Conservation (phyloP, 2,797 vertebrate species). For the Chaenodraco wilsoni region DNA sequence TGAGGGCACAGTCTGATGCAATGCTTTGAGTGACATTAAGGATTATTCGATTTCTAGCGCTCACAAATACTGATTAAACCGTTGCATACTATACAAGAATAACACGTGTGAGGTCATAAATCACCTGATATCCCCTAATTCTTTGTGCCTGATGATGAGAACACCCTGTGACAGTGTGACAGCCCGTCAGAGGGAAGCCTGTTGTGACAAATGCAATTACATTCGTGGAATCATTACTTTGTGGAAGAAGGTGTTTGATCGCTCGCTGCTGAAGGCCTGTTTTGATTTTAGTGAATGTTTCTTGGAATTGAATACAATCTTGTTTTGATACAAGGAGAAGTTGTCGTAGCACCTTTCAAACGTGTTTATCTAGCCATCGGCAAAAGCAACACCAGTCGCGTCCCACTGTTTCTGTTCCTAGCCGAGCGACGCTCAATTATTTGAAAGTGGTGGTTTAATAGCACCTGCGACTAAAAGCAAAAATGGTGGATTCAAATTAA, state of each 20-base stretch:
- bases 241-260: conserved; percentile 26
- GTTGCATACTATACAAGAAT: background rate
- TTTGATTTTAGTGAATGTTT: conserved; percentile 20
- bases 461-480: conserved; percentile 12
- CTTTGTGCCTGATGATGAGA: conserved; percentile 20
- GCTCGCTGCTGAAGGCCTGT: conserved; percentile 17
- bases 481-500: background rate
- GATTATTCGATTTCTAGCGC: conserved; percentile 20
- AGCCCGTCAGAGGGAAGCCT: conserved; percentile 11
- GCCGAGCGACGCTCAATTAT: background rate
- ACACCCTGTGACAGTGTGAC: conserved; percentile 15
- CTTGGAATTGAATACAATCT: conserved; percentile 27
- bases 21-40: conserved; percentile 21
- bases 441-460: conserved; percentile 8
- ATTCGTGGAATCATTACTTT: conserved; percentile 33
- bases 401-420: conserved; percentile 26
- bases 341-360: conserved; percentile 27
- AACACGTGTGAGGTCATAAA: conserved; percentile 27
- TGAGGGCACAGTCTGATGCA: background rate
- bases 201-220: conserved; percentile 45
- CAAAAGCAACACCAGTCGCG: conserved; percentile 20
- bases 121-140: conserved; percentile 18
- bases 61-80: conserved; percentile 5
- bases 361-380: conserved; percentile 17
- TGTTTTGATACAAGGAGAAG: conserved; percentile 2